phyloP scores from a whole-genome alignment of 2,797 vertebrate genomes.

The Alosa sapidissima region DNA sequence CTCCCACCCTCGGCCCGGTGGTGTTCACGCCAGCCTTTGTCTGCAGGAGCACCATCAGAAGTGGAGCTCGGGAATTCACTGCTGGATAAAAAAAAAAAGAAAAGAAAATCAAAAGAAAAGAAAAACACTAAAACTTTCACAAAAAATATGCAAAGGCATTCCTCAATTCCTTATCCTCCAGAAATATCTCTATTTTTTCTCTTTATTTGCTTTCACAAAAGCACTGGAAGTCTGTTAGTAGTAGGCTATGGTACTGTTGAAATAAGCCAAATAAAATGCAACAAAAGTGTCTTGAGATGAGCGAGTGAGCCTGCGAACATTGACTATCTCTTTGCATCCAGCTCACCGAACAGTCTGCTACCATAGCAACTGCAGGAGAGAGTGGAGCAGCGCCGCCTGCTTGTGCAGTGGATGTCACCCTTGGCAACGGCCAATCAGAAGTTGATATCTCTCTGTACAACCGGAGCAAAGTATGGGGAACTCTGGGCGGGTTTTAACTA shows the following conservation, averaged over 20 bases:
- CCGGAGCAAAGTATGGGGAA: conserved; percentile 70
- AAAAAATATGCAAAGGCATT: neutral
- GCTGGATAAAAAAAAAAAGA: neutral
- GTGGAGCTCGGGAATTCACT: neutral
- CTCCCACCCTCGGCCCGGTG: neutral
- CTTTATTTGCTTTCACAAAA: neutral
- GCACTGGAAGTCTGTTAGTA: neutral
- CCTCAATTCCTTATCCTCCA: neutral
- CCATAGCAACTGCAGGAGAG: conserved; percentile 83
- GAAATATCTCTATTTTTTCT: neutral
- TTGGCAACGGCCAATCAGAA: conserved; percentile 82
- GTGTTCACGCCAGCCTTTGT: neutral
- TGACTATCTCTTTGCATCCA: conserved; percentile 65
- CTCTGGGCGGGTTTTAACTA: conserved; percentile 64
- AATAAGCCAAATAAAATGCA: neutral
- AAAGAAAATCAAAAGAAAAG: neutral
- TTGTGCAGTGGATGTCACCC: conserved; percentile 77
- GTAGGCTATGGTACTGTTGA: neutral
- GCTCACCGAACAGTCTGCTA: conserved; percentile 77
- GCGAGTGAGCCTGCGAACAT: neutral
- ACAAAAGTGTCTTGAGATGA: neutral
- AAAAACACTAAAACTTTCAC: neutral
- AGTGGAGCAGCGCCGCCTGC: conserved; percentile 74
- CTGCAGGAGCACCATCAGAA: neutral
- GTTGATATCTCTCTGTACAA: conserved; percentile 71